Base-by-base conservation (phyloP, 2,888 invertebrate genomes). In the Glyphotaelius pellucidus region DNA sequence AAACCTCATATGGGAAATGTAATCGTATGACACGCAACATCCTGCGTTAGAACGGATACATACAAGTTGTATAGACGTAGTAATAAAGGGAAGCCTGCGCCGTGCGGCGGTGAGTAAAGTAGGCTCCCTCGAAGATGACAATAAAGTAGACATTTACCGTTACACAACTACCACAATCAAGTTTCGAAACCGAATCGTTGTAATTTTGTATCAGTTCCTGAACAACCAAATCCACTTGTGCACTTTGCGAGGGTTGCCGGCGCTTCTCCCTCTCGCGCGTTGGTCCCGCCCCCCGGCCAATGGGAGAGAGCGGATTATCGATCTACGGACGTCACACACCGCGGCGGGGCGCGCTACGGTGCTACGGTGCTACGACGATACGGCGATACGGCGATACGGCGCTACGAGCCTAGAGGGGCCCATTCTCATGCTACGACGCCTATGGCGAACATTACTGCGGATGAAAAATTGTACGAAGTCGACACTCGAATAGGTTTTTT, bases 231-330 rank as follows among this genome's bases (percentile, higher is more conserved):
- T 91, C 93, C 93, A 93, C 93, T 93, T 92, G 92, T 85, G 92
- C 91, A 87, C 90, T 90, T 89, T 90, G 89, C 85, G 84, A 84
- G 90, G 91, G 90, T 67, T 90, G 94, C 94, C 94, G 94, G 94
- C 94, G 94, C 83, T 32, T 92, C 90, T 91, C 92, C 80, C 91
- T 92, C 90, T 67, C 81, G 52, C 92, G 85, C 84, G 25, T 32
- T 83, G 89, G 92, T 91, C 91, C 93, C 94, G 94, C 94, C 94
- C 94, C 93, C 94, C 94, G 94, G 94, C 95, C 95, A 95, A 95
- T 95, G 95, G 94, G 94, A 94, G 94, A 93, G 94, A 94, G 94
- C 94, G 94, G 94, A 94, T 94, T 95, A 95, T 95, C 95, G 95
- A 95, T 95, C 95, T 90, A 90, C 91, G 86, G 67, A 89, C 90